Evolutionary conservation across 2,888 invertebrate genomes (phyloP).

Genomic region (Andrena hattorfiana): DNA sequence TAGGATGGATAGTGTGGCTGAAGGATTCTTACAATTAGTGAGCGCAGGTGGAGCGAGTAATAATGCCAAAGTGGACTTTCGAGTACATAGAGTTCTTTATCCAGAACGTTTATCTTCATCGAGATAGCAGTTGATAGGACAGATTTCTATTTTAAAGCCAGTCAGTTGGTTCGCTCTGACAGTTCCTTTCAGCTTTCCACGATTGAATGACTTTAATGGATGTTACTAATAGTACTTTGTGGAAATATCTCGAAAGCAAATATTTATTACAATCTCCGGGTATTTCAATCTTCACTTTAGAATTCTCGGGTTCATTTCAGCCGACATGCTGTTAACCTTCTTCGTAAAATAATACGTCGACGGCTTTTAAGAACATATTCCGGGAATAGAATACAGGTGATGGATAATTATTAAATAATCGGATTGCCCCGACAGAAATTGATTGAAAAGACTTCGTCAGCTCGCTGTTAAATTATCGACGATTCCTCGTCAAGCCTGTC

Average conservation of each 20-base stretch:
- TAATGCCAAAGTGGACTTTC: too few relatives aligned
- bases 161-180: too few relatives aligned
- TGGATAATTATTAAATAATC: neutral
- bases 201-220: neutral
- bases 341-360: neutral
- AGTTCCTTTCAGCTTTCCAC: too few relatives aligned
- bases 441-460: neutral
- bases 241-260: neutral
- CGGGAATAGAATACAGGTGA: neutral
- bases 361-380: slow-evolving; percentile 1
- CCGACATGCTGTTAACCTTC: neutral
- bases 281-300: neutral
- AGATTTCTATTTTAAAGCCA: too few relatives aligned
- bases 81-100: too few relatives aligned
- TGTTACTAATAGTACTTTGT: neutral
- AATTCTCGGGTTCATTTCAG: neutral
- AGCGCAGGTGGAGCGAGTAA: too few relatives aligned
- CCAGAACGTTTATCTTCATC: too few relatives aligned
- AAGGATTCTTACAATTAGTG: too few relatives aligned
- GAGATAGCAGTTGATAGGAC: too few relatives aligned
- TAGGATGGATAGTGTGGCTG: too few relatives aligned
- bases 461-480: neutral
- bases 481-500: neutral
- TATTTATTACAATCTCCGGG: neutral
- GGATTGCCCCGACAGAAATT: neutral